Percentiles rank a stretch among this genome's conserved stretches.
Evolutionary conservation across 1,140 invertebrate species (phyloP).

Genomic region (Bombus fervidus): DNA sequence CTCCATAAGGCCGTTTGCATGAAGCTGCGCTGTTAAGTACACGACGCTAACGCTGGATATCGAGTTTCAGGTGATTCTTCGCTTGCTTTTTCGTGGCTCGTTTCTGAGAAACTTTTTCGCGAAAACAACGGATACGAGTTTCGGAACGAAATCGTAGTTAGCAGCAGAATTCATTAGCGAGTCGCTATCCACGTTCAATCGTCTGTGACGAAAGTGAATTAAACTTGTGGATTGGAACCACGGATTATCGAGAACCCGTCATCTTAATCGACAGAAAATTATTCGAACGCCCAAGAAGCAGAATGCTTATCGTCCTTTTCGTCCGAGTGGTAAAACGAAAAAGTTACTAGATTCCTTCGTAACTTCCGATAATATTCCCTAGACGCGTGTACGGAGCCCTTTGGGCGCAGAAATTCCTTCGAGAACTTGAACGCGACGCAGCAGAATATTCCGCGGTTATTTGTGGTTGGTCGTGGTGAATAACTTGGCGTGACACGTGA

Average conservation of each 20-base stretch:
- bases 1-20: background rate
- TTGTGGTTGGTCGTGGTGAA: too few species aligned
- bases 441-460: background rate
- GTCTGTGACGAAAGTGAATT: background rate
- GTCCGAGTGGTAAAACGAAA: background rate
- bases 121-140: too few species aligned
- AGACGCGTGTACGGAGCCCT: background rate
- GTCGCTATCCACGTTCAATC: background rate
- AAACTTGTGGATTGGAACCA: background rate
- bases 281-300: too few species aligned
- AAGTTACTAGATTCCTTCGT: conserved; percentile 6
- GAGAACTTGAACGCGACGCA: background rate
- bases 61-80: background rate
- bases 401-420: background rate
- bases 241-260: background rate
- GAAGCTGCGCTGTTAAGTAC: background rate
- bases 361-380: background rate
- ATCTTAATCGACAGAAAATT: background rate
- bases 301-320: too few species aligned
- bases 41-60: too few species aligned
- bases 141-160: too few species aligned
- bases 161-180: background rate
- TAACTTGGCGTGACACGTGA: too few species aligned
- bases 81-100: background rate
- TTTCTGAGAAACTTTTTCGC: too few species aligned